Evolutionary conservation across 2,113 vertebrate genomes (phyloP).

Genomic region (Vidua chalybeata): DNA sequence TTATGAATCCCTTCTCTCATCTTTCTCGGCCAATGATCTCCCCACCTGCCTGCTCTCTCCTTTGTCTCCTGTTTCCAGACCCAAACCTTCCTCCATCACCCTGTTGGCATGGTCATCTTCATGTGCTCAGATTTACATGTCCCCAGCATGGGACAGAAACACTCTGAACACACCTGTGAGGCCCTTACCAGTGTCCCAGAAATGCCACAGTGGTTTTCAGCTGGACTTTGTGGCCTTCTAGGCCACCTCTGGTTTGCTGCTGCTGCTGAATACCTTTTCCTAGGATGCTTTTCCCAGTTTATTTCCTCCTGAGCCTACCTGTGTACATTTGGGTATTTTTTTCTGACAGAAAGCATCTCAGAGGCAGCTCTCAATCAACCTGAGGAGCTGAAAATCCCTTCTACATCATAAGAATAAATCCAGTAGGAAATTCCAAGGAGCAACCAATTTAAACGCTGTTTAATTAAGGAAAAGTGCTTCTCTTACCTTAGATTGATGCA

Average conservation of each 20-base stretch:
- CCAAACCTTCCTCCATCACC: background rate
- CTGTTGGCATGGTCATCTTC: fast-evolving
- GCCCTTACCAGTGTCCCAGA: background rate
- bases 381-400: background rate
- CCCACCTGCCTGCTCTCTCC: fast-evolving
- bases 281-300: background rate
- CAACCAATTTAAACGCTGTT: background rate
- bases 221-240: background rate
- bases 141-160: fast-evolving
- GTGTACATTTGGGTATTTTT: background rate
- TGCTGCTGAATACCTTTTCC: background rate
- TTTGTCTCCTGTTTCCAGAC: background rate
- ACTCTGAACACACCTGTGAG: fast-evolving
- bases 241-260: background rate
- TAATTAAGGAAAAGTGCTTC: background rate
- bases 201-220: background rate
- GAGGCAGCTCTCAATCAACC: background rate
- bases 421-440: background rate
- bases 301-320: background rate
- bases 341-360: background rate
- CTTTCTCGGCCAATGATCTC: fast-evolving
- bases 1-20: background rate
- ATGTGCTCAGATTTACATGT: fast-evolving
- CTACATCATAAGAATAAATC: background rate
- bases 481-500: background rate